A percentile compares a stretch with the other conserved stretches of the same genome.
Conservation (phyloP, 2,797 vertebrate species). For the Choloepus didactylus region DNA sequence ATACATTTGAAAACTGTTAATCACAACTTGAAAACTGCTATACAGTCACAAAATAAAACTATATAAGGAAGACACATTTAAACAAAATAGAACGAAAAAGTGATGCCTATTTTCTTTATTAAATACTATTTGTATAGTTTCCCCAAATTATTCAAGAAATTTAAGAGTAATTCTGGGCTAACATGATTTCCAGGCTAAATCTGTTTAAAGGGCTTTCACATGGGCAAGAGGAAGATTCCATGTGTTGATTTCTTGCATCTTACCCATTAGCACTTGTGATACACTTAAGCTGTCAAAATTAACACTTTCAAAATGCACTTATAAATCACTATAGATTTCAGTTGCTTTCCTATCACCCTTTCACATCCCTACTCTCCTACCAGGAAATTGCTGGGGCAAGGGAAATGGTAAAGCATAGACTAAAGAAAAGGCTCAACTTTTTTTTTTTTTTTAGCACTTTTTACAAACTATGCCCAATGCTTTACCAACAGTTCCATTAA, state of each 20-base stretch:
- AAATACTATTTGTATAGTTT: neutral
- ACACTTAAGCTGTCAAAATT: neutral
- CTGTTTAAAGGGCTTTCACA: neutral
- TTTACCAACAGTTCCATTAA: neutral
- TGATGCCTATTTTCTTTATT: neutral
- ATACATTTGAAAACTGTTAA: constrained; percentile 56
- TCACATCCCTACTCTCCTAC: neutral
- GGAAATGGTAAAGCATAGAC: neutral
- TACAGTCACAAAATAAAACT: neutral
- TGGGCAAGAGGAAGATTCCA: neutral
- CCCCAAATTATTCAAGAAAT: neutral
- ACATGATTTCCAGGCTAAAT: neutral
- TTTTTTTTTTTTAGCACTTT: neutral
- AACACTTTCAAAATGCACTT: neutral
- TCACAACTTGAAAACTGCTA: constrained; percentile 26
- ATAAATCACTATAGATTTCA: neutral
- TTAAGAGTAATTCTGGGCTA: neutral
- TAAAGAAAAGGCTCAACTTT: neutral
- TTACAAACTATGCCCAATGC: neutral
- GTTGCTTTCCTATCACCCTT: neutral
- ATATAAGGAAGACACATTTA: constrained; percentile 27
- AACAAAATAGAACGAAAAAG: constrained; percentile 25
- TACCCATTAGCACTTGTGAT: neutral
- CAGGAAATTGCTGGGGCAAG: neutral
- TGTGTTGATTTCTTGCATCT: neutral